phyloP scores from a whole-genome alignment of 2,888 invertebrate genomes.

The Azorinus chamasolen region DNA sequence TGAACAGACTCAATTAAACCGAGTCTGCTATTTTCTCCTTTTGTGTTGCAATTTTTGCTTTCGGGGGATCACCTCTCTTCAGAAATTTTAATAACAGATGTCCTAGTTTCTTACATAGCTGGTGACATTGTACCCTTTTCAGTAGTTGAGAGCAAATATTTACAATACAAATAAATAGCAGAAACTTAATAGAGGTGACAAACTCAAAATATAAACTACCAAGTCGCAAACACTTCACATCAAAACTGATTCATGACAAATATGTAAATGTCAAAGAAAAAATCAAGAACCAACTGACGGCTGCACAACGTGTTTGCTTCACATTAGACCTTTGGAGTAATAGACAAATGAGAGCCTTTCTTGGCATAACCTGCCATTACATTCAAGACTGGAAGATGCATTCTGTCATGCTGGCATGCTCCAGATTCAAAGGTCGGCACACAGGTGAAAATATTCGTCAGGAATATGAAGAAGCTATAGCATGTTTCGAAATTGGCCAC shows the following conservation, averaged over 20 bases:
- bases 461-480: constrained; percentile 47
- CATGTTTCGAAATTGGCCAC: constrained; percentile 32
- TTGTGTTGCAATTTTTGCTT: too few species aligned
- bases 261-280: constrained; percentile 9
- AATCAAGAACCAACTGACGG: constrained; percentile 23
- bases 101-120: constrained; percentile 39
- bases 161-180: too few species aligned
- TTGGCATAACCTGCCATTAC: constrained; percentile 49
- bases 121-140: constrained; percentile 43
- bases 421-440: constrained; percentile 38
- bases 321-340: constrained; percentile 57
- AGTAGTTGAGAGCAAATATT: constrained; percentile 39
- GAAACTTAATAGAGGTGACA: constrained; percentile 18
- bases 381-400: constrained; percentile 33
- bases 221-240: constrained; percentile 24
- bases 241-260: constrained; percentile 33
- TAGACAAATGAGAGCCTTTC: constrained; percentile 45
- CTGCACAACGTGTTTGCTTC: constrained; percentile 44
- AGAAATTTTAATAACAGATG: too few species aligned
- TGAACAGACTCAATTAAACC: too few species aligned
- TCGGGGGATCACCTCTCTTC: too few species aligned
- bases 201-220: constrained; percentile 34
- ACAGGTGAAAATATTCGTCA: constrained; percentile 43
- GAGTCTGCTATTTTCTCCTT: too few species aligned
- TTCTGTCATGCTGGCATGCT: too few species aligned